Percentiles rank a stretch among this genome's conserved stretches.
These are phyloP conservation scores for Halichoerus grypus DNA, from an alignment of 2,113 vertebrate genomes.

Conservation along the genomic window DNA sequence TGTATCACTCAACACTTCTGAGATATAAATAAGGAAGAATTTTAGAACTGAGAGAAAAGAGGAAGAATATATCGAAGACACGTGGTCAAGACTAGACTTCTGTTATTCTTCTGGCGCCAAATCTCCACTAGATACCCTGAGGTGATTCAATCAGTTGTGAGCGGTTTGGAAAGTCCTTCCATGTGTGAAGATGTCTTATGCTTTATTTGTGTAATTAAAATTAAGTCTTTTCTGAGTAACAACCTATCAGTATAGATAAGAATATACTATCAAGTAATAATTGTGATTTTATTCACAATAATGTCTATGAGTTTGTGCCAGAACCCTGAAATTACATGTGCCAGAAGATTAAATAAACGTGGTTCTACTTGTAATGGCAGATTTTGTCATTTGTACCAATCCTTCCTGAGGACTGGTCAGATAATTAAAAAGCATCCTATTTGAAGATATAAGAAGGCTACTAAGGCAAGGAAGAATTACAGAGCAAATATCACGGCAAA, in stretches of 20 bases:
- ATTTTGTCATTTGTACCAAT: not conserved
- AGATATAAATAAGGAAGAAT: not conserved
- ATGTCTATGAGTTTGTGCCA: not conserved
- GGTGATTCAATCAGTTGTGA: not conserved
- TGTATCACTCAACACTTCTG: not conserved
- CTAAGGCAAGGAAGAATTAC: not conserved
- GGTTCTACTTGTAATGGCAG: not conserved
- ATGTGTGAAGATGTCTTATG: not conserved
- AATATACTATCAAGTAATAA: not conserved
- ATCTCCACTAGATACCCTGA: not conserved
- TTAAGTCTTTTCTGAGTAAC: not conserved
- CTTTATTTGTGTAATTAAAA: slow-evolving; percentile 6
- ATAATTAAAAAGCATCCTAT: slow-evolving; percentile 14
- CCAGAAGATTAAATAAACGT: not conserved
- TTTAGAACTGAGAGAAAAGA: not conserved
- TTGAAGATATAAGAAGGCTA: not conserved
- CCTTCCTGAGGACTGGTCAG: not conserved
- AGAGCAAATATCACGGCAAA: not conserved
- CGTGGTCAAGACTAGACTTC: not conserved
- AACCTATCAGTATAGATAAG: not conserved
- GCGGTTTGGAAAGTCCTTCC: not conserved
- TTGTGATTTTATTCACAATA: slow-evolving; percentile 16
- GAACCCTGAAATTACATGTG: not conserved
- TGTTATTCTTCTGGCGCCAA: not conserved
- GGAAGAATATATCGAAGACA: not conserved